phyloP scores from a whole-genome alignment of 2,888 invertebrate species.

The Heliconius ethilla region DNA sequence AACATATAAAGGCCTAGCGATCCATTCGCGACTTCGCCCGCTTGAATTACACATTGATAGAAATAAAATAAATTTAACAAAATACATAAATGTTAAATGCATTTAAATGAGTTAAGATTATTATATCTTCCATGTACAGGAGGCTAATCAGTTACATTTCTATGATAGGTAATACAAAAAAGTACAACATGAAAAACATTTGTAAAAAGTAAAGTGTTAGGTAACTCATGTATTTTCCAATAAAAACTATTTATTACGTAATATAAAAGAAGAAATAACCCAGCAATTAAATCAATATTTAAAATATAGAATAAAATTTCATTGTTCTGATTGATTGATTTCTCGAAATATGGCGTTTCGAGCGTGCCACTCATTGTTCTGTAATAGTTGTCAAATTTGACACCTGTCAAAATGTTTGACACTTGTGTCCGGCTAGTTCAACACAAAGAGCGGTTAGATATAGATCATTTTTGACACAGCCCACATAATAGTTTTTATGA shows the following conservation, averaged over 20 bases:
- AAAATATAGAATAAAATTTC: neutral
- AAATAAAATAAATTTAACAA: too few species aligned
- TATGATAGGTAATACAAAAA: neutral
- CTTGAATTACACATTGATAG: too few species aligned
- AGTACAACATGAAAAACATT: neutral
- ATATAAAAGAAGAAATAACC: neutral
- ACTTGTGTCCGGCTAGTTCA: conserved; percentile 34
- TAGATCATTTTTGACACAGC: conserved; percentile 42
- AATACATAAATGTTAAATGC: too few species aligned
- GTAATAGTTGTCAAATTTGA: conserved; percentile 42
- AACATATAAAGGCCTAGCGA: too few species aligned
- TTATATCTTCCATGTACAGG: too few species aligned
- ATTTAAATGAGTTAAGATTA: too few species aligned
- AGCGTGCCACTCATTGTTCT: conserved; percentile 37
- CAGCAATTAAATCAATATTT: neutral
- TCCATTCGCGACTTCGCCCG: too few species aligned
- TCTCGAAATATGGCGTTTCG: too few species aligned
- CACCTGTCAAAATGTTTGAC: conserved; percentile 47
- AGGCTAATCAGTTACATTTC: too few species aligned
- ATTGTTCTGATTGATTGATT: conserved; percentile 24
- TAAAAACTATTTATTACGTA: too few species aligned
- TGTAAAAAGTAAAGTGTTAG: neutral
- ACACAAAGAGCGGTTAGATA: conserved; percentile 39
- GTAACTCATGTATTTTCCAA: too few species aligned
- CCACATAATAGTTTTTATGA: conserved; percentile 30